Conservation (phyloP, 1,140 invertebrate species). For the Stegodyphus dumicola region DNA sequence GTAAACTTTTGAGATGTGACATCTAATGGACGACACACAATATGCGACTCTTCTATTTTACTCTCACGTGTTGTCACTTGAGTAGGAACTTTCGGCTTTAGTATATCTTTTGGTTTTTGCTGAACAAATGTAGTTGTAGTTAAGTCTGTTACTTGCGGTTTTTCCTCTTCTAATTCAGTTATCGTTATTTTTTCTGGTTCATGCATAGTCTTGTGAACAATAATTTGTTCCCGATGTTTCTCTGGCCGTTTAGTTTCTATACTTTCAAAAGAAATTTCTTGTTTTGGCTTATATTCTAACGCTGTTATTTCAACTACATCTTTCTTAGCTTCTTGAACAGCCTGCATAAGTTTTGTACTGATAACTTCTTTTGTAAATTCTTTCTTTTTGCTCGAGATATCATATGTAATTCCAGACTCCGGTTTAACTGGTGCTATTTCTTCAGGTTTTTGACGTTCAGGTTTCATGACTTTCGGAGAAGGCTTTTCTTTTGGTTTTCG, state of each 20-base stretch:
- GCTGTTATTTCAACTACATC: conserved; percentile 41
- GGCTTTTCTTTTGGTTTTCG: background rate
- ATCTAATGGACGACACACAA: background rate
- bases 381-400: background rate
- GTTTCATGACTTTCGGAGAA: background rate
- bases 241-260: conserved; percentile 11
- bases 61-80: background rate
- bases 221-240: conserved; percentile 39
- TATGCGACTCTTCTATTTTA: background rate
- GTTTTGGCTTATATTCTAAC: conserved; percentile 40
- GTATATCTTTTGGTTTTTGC: too few relatives aligned
- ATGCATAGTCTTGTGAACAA: background rate
- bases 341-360: conserved; percentile 12
- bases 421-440: conserved; percentile 9
- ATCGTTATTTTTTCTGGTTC: background rate
- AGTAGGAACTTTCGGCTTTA: too few relatives aligned
- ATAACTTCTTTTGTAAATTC: background rate
- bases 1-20: background rate
- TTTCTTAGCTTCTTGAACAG: conserved; percentile 1
- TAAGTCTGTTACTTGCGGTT: too few relatives aligned
- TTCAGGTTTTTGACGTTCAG: conserved; percentile 35
- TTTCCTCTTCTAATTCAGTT: background rate
- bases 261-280: conserved; percentile 47
- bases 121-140: too few relatives aligned
- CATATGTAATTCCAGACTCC: conserved; percentile 17